Base-by-base conservation (phyloP, 2,113 vertebrate genomes). In the Rhagologus leucostigma region DNA sequence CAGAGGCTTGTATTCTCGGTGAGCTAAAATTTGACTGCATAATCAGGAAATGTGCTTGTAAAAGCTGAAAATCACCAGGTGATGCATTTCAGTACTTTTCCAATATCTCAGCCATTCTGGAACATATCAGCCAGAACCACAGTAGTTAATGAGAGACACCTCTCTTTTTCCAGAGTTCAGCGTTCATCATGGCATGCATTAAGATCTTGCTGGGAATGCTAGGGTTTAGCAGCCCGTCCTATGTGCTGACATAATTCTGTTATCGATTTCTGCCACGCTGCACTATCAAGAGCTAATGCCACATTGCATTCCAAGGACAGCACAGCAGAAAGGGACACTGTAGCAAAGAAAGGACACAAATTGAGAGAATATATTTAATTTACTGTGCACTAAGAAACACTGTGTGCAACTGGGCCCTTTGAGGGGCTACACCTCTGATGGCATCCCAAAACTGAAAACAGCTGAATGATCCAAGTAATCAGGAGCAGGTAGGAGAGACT, bases 231-330 rank as follows among this genome's bases (percentile, higher is more conserved):
- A 90, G 39, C 62, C 49, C 1, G 1, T 85, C 42, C 59, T 76
- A 26, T 3, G 2, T 4, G 3, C 59, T 86, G 82, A 87, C 79
- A 96, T 95, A 96, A 96, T 94, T 97, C 92, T 85, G 64, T 77
- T 96, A 96, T 93, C 86, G 94, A 96, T 96, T 96, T 95, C 81
- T 95, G 91, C 71, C 71, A 47, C 1, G 3, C 49, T 90, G 47
- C 39, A 90, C 81, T 74, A 77, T 84, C 0, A 12, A 74, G 68
- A 85, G 59, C 82, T 95, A 95, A 97, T 96, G 96, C 90, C 79
- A 55, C 68, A 23, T 77, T 93, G 46, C 84, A 70, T 96, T 93
- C 81, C 94, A 96, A 96, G 96, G 91, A 80, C 93, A 85, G 53
- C 26, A 46, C 27, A 39, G 70, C 46, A 85, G 68, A 24, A 26